Conservation (phyloP, 92 coral and sea anemone genomes). For the Heliopora coerulea region DNA sequence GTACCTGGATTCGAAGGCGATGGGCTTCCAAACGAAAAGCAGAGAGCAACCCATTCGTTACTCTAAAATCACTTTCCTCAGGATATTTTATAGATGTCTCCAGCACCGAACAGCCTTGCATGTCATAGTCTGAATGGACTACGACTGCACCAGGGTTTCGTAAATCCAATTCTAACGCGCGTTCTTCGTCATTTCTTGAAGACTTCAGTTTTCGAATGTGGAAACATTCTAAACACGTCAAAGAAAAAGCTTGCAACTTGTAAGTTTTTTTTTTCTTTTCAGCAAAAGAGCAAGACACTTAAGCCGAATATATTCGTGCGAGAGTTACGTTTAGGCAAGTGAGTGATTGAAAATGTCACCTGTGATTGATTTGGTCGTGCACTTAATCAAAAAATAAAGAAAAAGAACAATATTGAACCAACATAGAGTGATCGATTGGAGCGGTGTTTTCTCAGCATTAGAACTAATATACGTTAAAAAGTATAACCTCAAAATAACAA, state of each 20-base stretch:
- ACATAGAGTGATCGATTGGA: no score
- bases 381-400: no score
- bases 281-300: no score
- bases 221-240: slow-evolving; percentile 1
- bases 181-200: not conserved
- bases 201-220: slow-evolving; percentile 25
- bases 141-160: not conserved
- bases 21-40: not conserved
- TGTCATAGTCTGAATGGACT: not conserved
- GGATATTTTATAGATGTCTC: slow-evolving; percentile 7
- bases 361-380: no score
- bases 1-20: not conserved
- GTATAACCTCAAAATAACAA: no score
- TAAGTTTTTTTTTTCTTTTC: no score
- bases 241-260: no score
- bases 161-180: slow-evolving; percentile 11
- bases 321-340: not conserved
- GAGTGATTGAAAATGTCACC: no score
- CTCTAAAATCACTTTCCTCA: slow-evolving; percentile 6
- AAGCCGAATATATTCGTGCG: no score
- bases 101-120: not conserved
- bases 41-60: not conserved
- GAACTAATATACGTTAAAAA: no score
- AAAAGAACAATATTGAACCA: no score
- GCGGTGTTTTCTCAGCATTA: no score